A percentile compares a stretch with the other conserved stretches of the same genome.
Evolutionary conservation across 2,888 invertebrate species (phyloP).

Genomic region (Dicyrtomina minuta): DNA sequence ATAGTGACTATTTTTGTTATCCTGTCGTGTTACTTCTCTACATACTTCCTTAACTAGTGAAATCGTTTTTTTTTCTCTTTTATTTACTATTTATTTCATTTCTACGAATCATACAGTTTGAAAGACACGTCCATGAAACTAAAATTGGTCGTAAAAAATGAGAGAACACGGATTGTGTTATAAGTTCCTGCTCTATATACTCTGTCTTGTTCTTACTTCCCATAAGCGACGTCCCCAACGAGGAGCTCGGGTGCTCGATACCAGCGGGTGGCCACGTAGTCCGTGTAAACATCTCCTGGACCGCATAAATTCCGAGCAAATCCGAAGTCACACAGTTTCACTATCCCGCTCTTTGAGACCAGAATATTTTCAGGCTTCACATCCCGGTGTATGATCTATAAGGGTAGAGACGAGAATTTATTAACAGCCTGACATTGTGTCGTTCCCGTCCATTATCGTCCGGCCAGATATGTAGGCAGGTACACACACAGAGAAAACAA

Average conservation of each 20-base stretch:
- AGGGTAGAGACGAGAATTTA: slow-evolving; percentile 1
- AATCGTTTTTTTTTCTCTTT: neutral
- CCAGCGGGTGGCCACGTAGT: slow-evolving; percentile 88
- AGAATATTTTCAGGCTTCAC: slow-evolving; percentile 87
- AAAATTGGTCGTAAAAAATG: neutral
- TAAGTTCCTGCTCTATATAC: neutral
- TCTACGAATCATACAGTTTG: too few relatives aligned
- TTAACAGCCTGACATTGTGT: too few relatives aligned
- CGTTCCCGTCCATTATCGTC: neutral
- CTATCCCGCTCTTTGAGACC: slow-evolving; percentile 74
- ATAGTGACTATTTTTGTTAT: too few relatives aligned
- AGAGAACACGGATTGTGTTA: neutral
- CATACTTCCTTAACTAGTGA: too few relatives aligned
- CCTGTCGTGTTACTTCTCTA: too few relatives aligned
- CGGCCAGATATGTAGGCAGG: neutral
- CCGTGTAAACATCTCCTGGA: slow-evolving; percentile 76
- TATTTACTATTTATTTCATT: neutral
- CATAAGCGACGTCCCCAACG: slow-evolving; percentile 62
- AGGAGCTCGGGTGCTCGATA: slow-evolving; percentile 84
- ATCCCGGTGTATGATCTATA: slow-evolving; percentile 80
- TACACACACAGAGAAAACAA: neutral
- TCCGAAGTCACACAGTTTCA: slow-evolving; percentile 89
- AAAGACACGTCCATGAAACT: too few relatives aligned
- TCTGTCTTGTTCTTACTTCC: slow-evolving; percentile 46
- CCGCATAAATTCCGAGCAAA: slow-evolving; percentile 70